phyloP scores from a whole-genome alignment of 2,888 invertebrate genomes.

The Lithophane socia region DNA sequence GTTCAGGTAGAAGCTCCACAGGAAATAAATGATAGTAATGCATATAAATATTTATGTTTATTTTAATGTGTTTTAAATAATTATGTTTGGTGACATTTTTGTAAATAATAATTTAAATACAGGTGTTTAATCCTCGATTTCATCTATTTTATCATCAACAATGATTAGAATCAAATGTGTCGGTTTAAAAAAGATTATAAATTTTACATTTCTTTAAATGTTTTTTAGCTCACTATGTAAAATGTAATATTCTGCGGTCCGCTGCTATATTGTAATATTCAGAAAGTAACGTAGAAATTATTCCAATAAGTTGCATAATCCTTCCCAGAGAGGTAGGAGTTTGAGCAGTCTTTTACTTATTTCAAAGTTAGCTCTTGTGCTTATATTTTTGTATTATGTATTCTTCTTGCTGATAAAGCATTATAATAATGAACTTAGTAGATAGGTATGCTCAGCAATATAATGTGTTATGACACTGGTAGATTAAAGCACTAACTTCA shows the following conservation, averaged over 20 bases:
- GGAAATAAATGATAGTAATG: background rate
- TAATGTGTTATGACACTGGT: background rate
- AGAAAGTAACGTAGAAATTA: constrained; percentile 41
- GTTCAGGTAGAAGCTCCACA: background rate
- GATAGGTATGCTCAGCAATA: background rate
- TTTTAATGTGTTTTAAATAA: too few relatives aligned
- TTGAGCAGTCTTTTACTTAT: constrained; percentile 33
- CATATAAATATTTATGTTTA: too few relatives aligned
- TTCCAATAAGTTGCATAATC: constrained; percentile 52
- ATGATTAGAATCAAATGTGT: background rate
- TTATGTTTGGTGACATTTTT: too few relatives aligned
- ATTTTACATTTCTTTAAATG: constrained; percentile 14
- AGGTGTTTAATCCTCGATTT: background rate
- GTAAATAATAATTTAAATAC: too few relatives aligned
- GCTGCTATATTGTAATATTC: constrained; percentile 24
- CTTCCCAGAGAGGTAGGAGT: constrained; percentile 26
- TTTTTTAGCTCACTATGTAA: constrained; percentile 1
- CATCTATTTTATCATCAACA: background rate
- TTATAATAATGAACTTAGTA: background rate
- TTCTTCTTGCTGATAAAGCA: background rate
- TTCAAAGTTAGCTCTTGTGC: constrained; percentile 28
- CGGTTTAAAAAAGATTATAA: background rate
- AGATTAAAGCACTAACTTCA: background rate
- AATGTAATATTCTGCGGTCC: constrained; percentile 8
- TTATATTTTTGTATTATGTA: constrained; percentile 13